These are phyloP conservation scores for Panthera leo DNA, from an alignment of 2,113 vertebrate species.

Conservation along the genomic window DNA sequence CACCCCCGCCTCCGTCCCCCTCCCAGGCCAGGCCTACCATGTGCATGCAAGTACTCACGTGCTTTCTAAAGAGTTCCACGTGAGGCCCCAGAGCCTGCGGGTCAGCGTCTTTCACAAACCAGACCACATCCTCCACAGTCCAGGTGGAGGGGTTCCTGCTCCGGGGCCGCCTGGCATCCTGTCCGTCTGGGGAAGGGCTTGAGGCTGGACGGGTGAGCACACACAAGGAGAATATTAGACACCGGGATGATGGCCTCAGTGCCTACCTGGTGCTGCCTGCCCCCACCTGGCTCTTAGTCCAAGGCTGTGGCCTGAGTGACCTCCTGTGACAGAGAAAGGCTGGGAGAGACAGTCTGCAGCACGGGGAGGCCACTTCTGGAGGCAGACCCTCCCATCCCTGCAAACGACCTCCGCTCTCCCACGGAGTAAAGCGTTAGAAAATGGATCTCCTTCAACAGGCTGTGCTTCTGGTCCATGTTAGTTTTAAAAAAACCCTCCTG, in stretches of 20 bases:
- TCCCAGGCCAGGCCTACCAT: not conserved
- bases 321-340: not conserved
- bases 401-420: not conserved
- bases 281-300: not conserved
- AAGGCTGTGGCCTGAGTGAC: not conserved
- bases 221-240: not conserved
- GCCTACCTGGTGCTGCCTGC: not conserved
- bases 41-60: slow-evolving; percentile 85
- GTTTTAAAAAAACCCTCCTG: slow-evolving; percentile 19
- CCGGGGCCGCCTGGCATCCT: slow-evolving; percentile 85
- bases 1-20: fast-evolving
- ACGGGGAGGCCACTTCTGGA: fast-evolving
- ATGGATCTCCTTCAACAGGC: not conserved
- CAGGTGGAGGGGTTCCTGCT: slow-evolving; percentile 94
- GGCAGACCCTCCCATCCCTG: not conserved
- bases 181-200: slow-evolving; percentile 87
- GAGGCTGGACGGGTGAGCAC: slow-evolving; percentile 83
- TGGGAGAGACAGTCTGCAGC: not conserved
- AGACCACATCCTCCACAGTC: slow-evolving; percentile 95
- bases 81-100: slow-evolving; percentile 96
- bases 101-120: slow-evolving; percentile 97
- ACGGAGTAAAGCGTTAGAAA: slow-evolving; percentile 3
- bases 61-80: slow-evolving; percentile 96
- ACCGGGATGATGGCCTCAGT: fast-evolving
- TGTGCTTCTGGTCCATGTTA: not conserved